phyloP scores from a whole-genome alignment of 2,797 vertebrate genomes.

The Sphaeramia orbicularis region DNA sequence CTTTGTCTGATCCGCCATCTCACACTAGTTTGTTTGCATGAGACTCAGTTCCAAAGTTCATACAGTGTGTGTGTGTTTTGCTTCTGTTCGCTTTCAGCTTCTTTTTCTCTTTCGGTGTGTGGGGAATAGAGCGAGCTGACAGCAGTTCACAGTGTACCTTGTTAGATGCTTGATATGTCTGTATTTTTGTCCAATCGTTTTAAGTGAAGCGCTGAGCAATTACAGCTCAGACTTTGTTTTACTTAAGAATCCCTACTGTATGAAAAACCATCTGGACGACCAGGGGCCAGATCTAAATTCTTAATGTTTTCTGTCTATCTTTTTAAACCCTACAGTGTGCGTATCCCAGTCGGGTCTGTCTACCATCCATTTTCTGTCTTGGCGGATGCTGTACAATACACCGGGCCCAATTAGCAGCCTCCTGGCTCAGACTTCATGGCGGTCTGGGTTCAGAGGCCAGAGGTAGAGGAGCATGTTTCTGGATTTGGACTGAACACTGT shows the following conservation, averaged over 20 bases:
- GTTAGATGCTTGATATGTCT: conserved; percentile 41
- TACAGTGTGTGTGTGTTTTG: conserved; percentile 10
- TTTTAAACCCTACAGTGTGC: conserved; percentile 22
- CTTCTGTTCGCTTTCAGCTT: background rate
- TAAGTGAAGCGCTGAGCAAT: conserved; percentile 3
- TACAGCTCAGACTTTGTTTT: background rate
- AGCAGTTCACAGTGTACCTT: conserved; percentile 32
- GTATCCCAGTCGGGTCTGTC: conserved; percentile 19
- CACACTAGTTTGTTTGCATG: conserved; percentile 24
- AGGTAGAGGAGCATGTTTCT: conserved; percentile 65
- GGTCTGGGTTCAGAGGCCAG: conserved; percentile 57
- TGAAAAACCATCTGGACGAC: conserved; percentile 8
- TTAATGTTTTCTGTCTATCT: conserved; percentile 7
- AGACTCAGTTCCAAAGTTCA: conserved; percentile 4
- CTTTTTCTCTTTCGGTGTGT: background rate
- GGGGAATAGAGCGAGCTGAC: conserved; percentile 23
- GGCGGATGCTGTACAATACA: conserved; percentile 39
- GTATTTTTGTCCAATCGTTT: conserved; percentile 23
- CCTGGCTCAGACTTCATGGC: conserved; percentile 48
- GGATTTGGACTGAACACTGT: conserved; percentile 57
- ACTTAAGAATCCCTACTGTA: background rate
- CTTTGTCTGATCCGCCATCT: conserved; percentile 20
- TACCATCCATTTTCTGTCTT: conserved; percentile 19
- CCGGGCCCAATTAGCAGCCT: conserved; percentile 72
- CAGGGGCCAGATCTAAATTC: conserved; percentile 15